Percentiles rank a stretch among this genome's conserved stretches.
phyloP scores from a whole-genome alignment of 2,888 invertebrate genomes.

The Vandiemenella viatica region DNA sequence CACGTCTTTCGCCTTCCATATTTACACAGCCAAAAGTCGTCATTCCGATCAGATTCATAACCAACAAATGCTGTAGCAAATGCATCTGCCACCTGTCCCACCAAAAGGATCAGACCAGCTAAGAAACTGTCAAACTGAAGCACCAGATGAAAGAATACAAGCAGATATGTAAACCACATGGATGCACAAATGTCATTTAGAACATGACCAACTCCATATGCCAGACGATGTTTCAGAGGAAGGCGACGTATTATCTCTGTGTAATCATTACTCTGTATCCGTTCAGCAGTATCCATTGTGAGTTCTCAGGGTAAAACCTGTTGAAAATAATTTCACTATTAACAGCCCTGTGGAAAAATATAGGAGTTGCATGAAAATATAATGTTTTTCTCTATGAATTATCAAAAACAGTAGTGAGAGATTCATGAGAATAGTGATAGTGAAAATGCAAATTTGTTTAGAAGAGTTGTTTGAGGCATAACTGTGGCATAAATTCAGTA shows the following conservation, averaged over 20 bases:
- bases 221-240: conserved; percentile 31
- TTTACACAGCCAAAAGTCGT: conserved; percentile 45
- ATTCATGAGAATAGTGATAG: too few relatives aligned
- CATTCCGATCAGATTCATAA: conserved; percentile 59
- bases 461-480: too few relatives aligned
- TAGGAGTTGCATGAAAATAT: too few relatives aligned
- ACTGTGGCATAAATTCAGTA: too few relatives aligned
- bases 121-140: conserved; percentile 28
- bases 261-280: conserved; percentile 31
- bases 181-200: conserved; percentile 85
- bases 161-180: conserved; percentile 85
- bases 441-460: too few relatives aligned
- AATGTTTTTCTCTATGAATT: too few relatives aligned
- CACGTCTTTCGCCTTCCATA: conserved; percentile 77
- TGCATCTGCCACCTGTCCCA: conserved; percentile 38
- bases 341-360: too few relatives aligned
- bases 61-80: conserved; percentile 67
- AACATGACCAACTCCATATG: conserved; percentile 70
- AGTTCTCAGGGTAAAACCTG: too few relatives aligned
- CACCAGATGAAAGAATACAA: conserved; percentile 61
- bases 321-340: too few relatives aligned
- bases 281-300: too few relatives aligned
- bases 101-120: conserved; percentile 23
- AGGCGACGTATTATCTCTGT: conserved; percentile 33
- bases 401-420: too few relatives aligned